Base-by-base conservation (phyloP, 1,140 invertebrate genomes). In the Reticulitermes speratus region DNA sequence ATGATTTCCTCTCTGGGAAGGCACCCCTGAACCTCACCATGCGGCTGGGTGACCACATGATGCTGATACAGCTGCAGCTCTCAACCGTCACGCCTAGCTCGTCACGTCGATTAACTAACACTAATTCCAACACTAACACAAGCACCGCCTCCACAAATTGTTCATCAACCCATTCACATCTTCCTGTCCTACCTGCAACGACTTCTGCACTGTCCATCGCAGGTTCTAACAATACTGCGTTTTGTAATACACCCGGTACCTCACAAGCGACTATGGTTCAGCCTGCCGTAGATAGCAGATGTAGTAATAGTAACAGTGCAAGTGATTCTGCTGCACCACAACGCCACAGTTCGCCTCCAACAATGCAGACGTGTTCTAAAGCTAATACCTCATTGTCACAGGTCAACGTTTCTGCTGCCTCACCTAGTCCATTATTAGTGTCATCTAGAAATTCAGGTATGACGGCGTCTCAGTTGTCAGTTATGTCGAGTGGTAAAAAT, bases 31-130 rank as follows among this genome's bases (percentile, higher is more conserved):
- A 98, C 91, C 92, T 99, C 84, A 98, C 97, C 75, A 98, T 98
- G 97, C 94, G 97, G 87, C 92, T 98, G 23, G 97, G 97, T 44
- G 97, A 98, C 90, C 97, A 98, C 91, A 98, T 98, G 96, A 98
- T 98, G 97, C 93, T 98, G 86, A 98, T 99, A 86, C 97, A 98
- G 90, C 92, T 98, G 69, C 97, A 98, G 90, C 91, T 99, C 85
- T 98, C 97, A 82, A 98, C 97, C 23, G 94, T 97, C 7, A 93
- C 93, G 23, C 92, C 90, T n/a, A 85, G 88, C 55, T 87, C 88
- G 21, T 86, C 86, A 25, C 88, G 87, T 52, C 65, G 86, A 65
- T 86, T 86, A 87, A 55, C 85, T 30, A 69, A 44, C 83, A 48
- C 86, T 48, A 86, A 55, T n/a, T 75, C 86, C 30, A 84, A 44